Evolutionary conservation across 2,113 vertebrate genomes (phyloP).

Genomic region (Odontophorus gujanensis): DNA sequence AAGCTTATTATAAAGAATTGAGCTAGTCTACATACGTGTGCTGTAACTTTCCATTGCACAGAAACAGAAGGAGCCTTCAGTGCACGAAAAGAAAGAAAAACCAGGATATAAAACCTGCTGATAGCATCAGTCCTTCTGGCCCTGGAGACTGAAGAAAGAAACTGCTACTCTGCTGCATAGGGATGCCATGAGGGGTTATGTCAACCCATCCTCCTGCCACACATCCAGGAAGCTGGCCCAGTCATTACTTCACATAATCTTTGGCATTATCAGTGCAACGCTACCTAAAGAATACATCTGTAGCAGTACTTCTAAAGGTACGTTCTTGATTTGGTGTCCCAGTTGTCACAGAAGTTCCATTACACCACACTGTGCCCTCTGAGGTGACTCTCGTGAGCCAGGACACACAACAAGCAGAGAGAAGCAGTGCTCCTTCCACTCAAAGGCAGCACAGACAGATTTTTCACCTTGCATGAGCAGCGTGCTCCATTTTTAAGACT

Average conservation of each 20-base stretch:
- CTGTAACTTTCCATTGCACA: neutral
- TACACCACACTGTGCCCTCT: neutral
- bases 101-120: neutral
- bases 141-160: accelerated
- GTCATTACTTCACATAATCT: too few relatives aligned
- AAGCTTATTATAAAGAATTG: neutral
- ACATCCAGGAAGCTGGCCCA: neutral
- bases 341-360: neutral
- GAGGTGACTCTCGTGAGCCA: neutral
- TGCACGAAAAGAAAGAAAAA: neutral
- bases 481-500: neutral
- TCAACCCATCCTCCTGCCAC: neutral
- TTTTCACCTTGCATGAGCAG: neutral
- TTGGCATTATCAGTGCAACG: too few relatives aligned
- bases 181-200: neutral
- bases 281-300: accelerated
- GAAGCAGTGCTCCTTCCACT: neutral
- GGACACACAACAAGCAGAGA: neutral
- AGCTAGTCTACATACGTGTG: neutral
- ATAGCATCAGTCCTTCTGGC: accelerated
- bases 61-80: neutral
- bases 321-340: accelerated
- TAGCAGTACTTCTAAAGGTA: neutral
- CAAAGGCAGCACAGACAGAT: neutral
- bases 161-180: accelerated